Base-by-base conservation (phyloP, 1,140 invertebrate species). In the Macrotrachela quadricornifera region DNA sequence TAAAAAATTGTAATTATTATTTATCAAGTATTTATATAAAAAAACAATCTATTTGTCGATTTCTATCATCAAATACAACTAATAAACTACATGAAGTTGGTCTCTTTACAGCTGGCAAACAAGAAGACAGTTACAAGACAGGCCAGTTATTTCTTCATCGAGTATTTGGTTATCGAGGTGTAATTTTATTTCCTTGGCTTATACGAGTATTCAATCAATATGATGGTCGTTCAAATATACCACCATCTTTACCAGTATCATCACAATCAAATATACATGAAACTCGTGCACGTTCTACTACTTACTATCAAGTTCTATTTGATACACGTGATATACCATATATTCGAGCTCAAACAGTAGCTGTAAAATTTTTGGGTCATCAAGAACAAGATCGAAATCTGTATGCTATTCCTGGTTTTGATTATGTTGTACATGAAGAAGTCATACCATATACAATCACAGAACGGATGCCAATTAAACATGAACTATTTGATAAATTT, bases 401-500 rank as follows among this genome's bases (percentile, higher is more conserved):
- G 10, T 92, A 92, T 71, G 85, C 87, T 1, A 90, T 92, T 60
- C 87, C 86, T 39, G 86, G 67, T 40, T 66, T 95, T 17, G 90
- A 96, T 72, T 95, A 95, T 73, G 86, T 94, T 17, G 82, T 85
- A 4, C 90, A 96, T 64, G 85, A 92, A 70, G 88, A 96, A 57
- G 63, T 74, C 49, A 55, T 73, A 50, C 72, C 72, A 13, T 73
- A 73, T 55, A 61, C 61, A 46, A 8, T 30, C 21, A 30, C 21
- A 59, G 78, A 80, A 59, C 75, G 79, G 8, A 30, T 8, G 40
- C 85, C 87, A 0, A 71, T 95, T 42, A 79, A 85, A 57, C 87
- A 95, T 72, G 87, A 95, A 69, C 68, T 94, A 0, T 94, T 95
- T 72, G 85, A 94, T 62, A 92, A 92, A 72, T 96, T 95, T 70